These are phyloP conservation scores for Dorcus hopei DNA, from an alignment of 2,888 invertebrate genomes.

Conservation along the genomic window DNA sequence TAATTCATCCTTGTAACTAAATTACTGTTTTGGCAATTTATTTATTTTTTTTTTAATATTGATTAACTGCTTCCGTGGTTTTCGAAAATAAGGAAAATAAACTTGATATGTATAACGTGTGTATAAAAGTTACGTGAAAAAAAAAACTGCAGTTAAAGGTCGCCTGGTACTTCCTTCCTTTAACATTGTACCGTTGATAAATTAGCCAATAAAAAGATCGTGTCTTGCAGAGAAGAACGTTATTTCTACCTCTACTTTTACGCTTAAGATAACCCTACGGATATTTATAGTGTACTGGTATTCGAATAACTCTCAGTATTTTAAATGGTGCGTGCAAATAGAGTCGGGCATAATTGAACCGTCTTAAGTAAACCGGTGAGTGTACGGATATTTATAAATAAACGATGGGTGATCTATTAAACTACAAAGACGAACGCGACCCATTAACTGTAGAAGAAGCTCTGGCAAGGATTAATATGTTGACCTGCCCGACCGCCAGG, in stretches of 20 bases:
- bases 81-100: too few relatives aligned
- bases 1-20: too few relatives aligned
- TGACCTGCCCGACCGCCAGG: constrained; percentile 56
- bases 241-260: not conserved
- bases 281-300: not conserved
- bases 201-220: not conserved
- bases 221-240: not conserved
- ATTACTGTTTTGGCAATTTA: too few relatives aligned
- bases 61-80: too few relatives aligned
- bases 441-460: constrained; percentile 57
- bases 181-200: too few relatives aligned
- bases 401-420: not conserved
- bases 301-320: not conserved
- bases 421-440: constrained; percentile 42
- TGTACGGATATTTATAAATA: not conserved
- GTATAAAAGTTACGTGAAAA: too few relatives aligned
- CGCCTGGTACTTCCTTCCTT: too few relatives aligned
- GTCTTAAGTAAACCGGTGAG: not conserved
- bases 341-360: too few relatives aligned
- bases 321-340: not conserved
- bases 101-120: too few relatives aligned
- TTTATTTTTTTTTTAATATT: too few relatives aligned
- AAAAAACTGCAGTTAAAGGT: too few relatives aligned
- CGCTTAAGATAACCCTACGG: not conserved
- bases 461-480: constrained; percentile 55